Conservation (phyloP, 2,797 vertebrate species). For the Chelon auratus region DNA sequence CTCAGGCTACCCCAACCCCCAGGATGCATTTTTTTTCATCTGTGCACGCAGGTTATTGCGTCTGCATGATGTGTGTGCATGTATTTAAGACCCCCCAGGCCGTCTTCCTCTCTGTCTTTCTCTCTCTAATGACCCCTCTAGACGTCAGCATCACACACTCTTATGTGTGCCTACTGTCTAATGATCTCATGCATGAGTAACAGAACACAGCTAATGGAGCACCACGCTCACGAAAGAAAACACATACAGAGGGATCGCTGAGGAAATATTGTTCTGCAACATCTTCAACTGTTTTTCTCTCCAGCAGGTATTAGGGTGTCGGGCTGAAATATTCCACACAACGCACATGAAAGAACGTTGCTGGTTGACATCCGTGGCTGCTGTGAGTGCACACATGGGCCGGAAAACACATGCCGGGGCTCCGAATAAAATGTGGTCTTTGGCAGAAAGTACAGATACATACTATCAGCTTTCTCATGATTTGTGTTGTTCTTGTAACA, state of each 20-base stretch:
- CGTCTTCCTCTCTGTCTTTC: constrained; percentile 26
- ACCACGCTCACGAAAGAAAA: not conserved
- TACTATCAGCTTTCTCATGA: constrained; percentile 12
- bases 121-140: constrained; percentile 24
- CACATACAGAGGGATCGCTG: not conserved
- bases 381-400: not conserved
- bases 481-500: constrained; percentile 1
- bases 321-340: constrained; percentile 23
- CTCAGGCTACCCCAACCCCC: constrained; percentile 33
- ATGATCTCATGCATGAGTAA: constrained; percentile 5
- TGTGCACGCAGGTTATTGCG: not conserved
- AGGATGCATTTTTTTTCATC: constrained; percentile 28
- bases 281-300: constrained; percentile 12
- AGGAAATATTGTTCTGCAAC: constrained; percentile 13
- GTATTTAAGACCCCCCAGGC: constrained; percentile 36
- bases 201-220: not conserved
- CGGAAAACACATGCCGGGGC: constrained; percentile 14
- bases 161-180: constrained; percentile 24
- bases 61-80: constrained; percentile 19
- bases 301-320: not conserved
- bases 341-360: constrained; percentile 30
- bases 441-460: not conserved
- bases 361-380: constrained; percentile 7
- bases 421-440: not conserved
- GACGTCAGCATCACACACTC: constrained; percentile 41